These are phyloP conservation scores for Ochropleura plecta DNA, from an alignment of 2,888 invertebrate species.

Conservation along the genomic window DNA sequence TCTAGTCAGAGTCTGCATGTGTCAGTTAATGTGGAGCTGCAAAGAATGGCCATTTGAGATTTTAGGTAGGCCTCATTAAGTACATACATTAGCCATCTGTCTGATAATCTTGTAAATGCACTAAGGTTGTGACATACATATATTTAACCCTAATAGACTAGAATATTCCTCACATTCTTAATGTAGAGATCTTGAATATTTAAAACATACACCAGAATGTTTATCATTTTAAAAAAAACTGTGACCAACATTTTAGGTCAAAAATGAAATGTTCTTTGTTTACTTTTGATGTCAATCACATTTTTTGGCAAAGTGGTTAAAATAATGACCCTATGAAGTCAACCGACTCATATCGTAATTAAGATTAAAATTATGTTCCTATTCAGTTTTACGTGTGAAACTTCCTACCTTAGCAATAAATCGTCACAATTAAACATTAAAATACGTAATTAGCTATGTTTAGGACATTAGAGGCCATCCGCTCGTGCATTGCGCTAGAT, in stretches of 20 bases:
- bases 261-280: slow-evolving; percentile 39
- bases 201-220: not conserved
- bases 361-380: slow-evolving; percentile 42
- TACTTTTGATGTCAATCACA: slow-evolving; percentile 27
- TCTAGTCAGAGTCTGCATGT: not conserved
- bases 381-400: slow-evolving; percentile 44
- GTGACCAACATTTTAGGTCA: slow-evolving; percentile 19
- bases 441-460: slow-evolving; percentile 46
- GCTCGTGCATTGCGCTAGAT: slow-evolving; percentile 60
- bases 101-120: not conserved
- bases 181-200: not conserved
- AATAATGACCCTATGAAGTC: slow-evolving; percentile 41
- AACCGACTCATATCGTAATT: slow-evolving; percentile 32
- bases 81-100: not conserved
- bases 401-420: slow-evolving; percentile 19
- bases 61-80: not conserved
- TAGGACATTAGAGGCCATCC: slow-evolving; percentile 41
- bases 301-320: slow-evolving; percentile 11
- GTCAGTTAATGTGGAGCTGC: not conserved
- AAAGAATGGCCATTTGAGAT: not conserved
- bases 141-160: not conserved
- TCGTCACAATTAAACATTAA: slow-evolving; percentile 46
- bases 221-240: not conserved
- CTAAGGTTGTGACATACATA: not conserved
- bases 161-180: not conserved